These are phyloP conservation scores for Forbesichthys papilliferus DNA, from an alignment of 2,113 vertebrate species.

Conservation along the genomic window DNA sequence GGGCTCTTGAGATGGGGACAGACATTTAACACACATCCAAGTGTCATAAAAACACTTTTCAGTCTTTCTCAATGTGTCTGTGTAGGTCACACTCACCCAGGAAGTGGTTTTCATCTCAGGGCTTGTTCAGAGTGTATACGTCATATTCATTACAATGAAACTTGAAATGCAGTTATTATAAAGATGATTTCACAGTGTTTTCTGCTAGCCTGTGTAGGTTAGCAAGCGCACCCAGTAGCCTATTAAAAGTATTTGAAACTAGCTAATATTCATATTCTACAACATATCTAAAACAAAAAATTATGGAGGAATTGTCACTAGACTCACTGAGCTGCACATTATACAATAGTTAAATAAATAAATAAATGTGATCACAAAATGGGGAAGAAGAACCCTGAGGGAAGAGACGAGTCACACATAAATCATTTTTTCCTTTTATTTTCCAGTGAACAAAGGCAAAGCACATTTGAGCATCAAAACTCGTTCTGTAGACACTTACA, in stretches of 20 bases:
- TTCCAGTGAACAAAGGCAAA: conserved; percentile 52
- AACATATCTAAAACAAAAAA: no score
- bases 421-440: conserved; percentile 50
- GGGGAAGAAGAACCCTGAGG: conserved; percentile 38
- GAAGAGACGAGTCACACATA: conserved; percentile 30
- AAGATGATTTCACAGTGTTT: background rate
- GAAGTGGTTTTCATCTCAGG: conserved; percentile 54
- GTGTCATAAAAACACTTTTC: conserved; percentile 14
- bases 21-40: conserved; percentile 24
- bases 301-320: no score
- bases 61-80: background rate
- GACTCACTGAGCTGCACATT: background rate
- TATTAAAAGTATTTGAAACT: background rate
- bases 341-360: background rate
- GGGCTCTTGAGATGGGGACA: background rate
- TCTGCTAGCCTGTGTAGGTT: background rate
- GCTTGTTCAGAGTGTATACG: background rate
- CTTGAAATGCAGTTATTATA: no score
- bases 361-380: conserved; percentile 32
- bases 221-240: background rate
- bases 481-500: conserved; percentile 46
- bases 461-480: conserved; percentile 61
- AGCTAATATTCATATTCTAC: background rate
- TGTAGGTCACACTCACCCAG: conserved; percentile 10
- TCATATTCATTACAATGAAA: background rate